Percentiles rank a stretch among this genome's conserved stretches.
phyloP scores from a whole-genome alignment of 1,140 invertebrate species.

The Papilio xuthus region DNA sequence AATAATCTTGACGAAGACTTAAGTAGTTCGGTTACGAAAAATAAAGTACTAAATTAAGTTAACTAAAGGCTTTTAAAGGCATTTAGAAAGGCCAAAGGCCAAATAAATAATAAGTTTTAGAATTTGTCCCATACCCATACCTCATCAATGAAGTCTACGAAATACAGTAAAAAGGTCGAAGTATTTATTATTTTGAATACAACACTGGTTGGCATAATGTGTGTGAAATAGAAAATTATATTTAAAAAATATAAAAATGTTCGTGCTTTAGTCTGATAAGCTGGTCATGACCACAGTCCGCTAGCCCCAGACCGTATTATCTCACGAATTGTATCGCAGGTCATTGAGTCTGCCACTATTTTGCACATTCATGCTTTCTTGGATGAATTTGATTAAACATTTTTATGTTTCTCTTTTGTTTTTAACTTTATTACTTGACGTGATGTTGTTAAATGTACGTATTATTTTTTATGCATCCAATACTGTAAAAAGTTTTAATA shows the following conservation, averaged over 20 bases:
- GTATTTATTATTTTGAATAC: constrained; percentile 17
- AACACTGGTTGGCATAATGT: background rate
- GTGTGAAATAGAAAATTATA: constrained; percentile 15
- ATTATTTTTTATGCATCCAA: background rate
- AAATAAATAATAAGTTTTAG: background rate
- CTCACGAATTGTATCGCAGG: constrained; percentile 70
- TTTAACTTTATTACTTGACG: constrained; percentile 10
- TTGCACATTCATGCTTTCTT: constrained; percentile 50
- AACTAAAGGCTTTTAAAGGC: too few relatives aligned
- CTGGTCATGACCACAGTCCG: constrained; percentile 49
- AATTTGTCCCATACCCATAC: background rate
- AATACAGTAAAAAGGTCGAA: background rate
- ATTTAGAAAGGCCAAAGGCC: too few relatives aligned
- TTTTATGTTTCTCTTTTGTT: constrained; percentile 23
- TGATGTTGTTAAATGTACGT: constrained; percentile 4
- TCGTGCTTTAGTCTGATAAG: constrained; percentile 58
- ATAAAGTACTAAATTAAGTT: too few relatives aligned
- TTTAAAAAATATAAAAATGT: constrained; percentile 45
- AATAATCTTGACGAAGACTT: too few relatives aligned
- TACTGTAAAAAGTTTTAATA: background rate
- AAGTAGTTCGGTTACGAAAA: too few relatives aligned
- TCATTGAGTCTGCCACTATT: constrained; percentile 56
- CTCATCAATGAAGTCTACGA: background rate
- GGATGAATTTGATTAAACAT: constrained; percentile 30
- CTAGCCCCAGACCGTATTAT: constrained; percentile 59